Evolutionary conservation across 1,140 invertebrate genomes (phyloP).

Genomic region (Carcinoscorpius rotundicauda): DNA sequence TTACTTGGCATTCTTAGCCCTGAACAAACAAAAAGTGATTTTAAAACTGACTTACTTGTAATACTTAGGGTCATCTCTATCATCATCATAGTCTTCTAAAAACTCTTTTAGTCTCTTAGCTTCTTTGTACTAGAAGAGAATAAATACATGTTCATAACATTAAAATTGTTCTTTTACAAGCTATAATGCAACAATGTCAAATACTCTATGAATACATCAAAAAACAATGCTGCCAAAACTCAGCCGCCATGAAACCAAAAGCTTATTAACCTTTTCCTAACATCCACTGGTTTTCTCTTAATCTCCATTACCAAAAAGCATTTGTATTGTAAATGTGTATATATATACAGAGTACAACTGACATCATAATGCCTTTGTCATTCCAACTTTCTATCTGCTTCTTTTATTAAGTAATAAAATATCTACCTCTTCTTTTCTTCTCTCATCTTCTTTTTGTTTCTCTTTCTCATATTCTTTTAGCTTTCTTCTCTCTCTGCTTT

Average conservation of each 20-base stretch:
- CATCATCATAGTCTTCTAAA: slow-evolving; percentile 96
- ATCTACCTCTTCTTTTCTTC: slow-evolving; percentile 55
- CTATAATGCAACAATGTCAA: slow-evolving; percentile 6
- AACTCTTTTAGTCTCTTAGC: slow-evolving; percentile 92
- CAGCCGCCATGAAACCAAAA: too few species aligned
- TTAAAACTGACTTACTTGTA: slow-evolving; percentile 20
- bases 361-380: neutral
- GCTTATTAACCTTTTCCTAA: too few species aligned
- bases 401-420: too few species aligned
- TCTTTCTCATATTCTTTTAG: slow-evolving; percentile 86
- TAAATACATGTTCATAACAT: neutral
- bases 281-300: too few species aligned
- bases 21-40: neutral
- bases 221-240: too few species aligned
- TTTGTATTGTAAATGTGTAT: neutral
- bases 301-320: too few species aligned
- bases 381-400: too few species aligned
- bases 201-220: neutral
- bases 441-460: slow-evolving; percentile 63
- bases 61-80: slow-evolving; percentile 80
- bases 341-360: neutral
- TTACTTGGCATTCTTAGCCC: too few species aligned
- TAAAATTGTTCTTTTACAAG: slow-evolving; percentile 9
- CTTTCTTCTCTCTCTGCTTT: slow-evolving; percentile 81
- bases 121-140: slow-evolving; percentile 53